Evolutionary conservation across 2,888 invertebrate genomes (phyloP).

Genomic region (Phyllotreta cruciferae): DNA sequence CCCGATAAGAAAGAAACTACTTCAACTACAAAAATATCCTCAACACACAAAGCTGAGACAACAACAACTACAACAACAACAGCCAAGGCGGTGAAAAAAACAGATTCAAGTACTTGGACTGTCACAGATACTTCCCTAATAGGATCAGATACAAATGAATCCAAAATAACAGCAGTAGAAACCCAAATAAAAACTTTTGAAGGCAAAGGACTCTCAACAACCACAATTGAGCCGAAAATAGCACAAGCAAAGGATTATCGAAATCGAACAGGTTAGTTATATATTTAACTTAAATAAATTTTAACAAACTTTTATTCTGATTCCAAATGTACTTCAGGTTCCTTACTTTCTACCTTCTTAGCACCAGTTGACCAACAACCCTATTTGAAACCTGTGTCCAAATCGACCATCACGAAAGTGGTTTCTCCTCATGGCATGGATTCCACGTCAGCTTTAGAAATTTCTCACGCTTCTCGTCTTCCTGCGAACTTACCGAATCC

Average conservation of each 20-base stretch:
- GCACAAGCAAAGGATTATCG: neutral
- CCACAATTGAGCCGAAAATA: constrained; percentile 9
- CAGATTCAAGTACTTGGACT: neutral
- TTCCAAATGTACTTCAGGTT: constrained; percentile 51
- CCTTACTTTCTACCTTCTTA: constrained; percentile 69
- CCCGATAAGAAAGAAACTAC: too few relatives aligned
- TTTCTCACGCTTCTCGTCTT: constrained; percentile 27
- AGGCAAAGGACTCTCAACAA: constrained; percentile 3
- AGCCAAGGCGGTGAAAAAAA: neutral
- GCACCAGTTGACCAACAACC: constrained; percentile 67
- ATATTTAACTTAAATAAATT: too few relatives aligned
- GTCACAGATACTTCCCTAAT: neutral
- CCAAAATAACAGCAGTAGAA: constrained; percentile 14
- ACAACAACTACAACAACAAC: constrained; percentile 14
- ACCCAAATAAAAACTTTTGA: constrained; percentile 20
- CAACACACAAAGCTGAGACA: neutral
- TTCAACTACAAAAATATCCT: too few relatives aligned
- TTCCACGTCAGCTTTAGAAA: constrained; percentile 40
- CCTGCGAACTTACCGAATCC: constrained; percentile 57
- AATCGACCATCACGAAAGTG: constrained; percentile 69
- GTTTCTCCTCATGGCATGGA: constrained; percentile 56
- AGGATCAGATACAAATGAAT: neutral
- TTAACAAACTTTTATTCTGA: constrained; percentile 4
- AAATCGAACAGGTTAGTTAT: constrained; percentile 4
- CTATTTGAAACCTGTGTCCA: constrained; percentile 58